Evolutionary conservation across 2,797 vertebrate genomes (phyloP), one percentile per base, ranked within the genome.

Genomic region (Characodon lateralis): DNA sequence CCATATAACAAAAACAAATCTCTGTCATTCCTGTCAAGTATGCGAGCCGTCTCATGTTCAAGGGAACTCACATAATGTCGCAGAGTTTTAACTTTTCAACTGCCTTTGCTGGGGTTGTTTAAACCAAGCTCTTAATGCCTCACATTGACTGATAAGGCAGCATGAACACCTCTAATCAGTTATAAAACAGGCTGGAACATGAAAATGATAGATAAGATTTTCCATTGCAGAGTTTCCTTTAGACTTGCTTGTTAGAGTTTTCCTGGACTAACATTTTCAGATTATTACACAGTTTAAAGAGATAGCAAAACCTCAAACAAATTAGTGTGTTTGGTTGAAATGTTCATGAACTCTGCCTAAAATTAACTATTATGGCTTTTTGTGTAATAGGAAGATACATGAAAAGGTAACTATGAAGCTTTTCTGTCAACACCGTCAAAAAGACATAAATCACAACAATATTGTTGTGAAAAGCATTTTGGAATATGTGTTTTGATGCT

Each of bases 61-160:
- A 46, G 51, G 39, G n/a, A 43, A n/a, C 22, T 41, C 6, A 41
- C 35, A 26, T 9, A 20, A 43, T 63, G 10, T 20, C 22, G 24
- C 22, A 26, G 3, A 46, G 18, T 43, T 3, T 1, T 26, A 22
- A 68, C 70, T 31, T 48, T 14, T 75, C 41, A 78, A 58, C 51
- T 20, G 46, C 74, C 50, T 79, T 26, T 22, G 73, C 74, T n/a
- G 16, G 6, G n/a, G 46, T 70, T 2, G 2, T 41, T 71, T 24
- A 71, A 55, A 77, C 76, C 12, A 63, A 65, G 71, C 22, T 63
- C 43, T 79, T 69, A 56, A 80, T 46, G 51, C 63, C 82, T 78
- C 12, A 26, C 74, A 77, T 78, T 86, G 74, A 82, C 74, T 88
- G 85, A 85, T 81, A 87, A 86, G 26, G 61, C 35, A 26, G 41